Conservation (phyloP, 2,797 vertebrate species). For the Phoxinus dragarum region DNA sequence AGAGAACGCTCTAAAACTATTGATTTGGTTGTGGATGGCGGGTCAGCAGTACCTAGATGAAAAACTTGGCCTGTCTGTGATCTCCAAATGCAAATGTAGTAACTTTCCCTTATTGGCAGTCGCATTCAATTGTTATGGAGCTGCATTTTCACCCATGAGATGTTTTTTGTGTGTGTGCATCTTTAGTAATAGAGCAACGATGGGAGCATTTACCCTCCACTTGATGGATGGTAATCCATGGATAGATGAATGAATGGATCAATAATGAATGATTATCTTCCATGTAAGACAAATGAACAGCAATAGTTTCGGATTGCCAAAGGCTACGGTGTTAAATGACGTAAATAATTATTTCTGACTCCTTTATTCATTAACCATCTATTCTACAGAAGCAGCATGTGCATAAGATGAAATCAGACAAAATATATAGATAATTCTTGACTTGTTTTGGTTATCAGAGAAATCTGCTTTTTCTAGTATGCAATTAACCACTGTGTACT, state of each 20-base stretch:
- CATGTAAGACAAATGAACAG: neutral
- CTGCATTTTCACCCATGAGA: neutral
- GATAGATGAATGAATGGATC: neutral
- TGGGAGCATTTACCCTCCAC: neutral
- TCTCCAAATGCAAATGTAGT: neutral
- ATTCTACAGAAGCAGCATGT: no score
- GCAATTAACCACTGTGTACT: no score
- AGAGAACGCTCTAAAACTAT: neutral
- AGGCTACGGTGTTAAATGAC: neutral
- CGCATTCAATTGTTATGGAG: neutral
- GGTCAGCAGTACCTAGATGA: neutral
- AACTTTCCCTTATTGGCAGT: neutral
- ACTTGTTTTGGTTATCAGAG: no score
- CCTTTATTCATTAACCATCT: neutral
- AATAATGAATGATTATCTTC: constrained; percentile 1
- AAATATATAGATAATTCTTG: neutral
- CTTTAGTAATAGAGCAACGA: neutral
- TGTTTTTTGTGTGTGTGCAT: neutral
- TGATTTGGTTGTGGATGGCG: neutral
- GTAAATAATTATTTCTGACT: neutral
- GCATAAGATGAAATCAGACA: neutral
- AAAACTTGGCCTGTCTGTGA: neutral
- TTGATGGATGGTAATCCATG: neutral
- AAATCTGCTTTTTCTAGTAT: no score
- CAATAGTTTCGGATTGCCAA: neutral